These are phyloP conservation scores for Erpetoichthys calabaricus DNA, from an alignment of 2,797 vertebrate genomes.

Conservation along the genomic window DNA sequence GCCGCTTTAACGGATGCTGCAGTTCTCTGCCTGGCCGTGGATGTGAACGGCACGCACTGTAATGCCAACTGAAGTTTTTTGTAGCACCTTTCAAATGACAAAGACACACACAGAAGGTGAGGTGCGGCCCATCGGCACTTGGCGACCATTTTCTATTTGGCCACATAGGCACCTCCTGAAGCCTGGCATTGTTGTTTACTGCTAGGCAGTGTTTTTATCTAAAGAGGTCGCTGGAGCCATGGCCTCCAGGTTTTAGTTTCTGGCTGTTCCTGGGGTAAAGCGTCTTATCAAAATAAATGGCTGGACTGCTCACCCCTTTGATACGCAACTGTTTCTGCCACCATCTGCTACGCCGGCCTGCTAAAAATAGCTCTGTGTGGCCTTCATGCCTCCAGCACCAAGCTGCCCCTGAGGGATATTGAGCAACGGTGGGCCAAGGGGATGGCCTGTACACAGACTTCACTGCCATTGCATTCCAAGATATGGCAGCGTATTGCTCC, in stretches of 20 bases:
- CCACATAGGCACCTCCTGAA: too few relatives aligned
- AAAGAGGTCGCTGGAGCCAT: constrained; percentile 78
- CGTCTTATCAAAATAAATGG: constrained; percentile 92
- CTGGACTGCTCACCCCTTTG: constrained; percentile 64
- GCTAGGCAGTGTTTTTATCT: constrained; percentile 51
- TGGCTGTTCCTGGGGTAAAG: constrained; percentile 91
- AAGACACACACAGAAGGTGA: too few relatives aligned
- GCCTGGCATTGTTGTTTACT: constrained; percentile 65
- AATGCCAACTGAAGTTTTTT: too few relatives aligned
- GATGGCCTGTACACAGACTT: constrained; percentile 29
- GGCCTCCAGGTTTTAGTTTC: constrained; percentile 73
- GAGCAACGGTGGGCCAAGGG: constrained; percentile 25
- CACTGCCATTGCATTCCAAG: constrained; percentile 12
- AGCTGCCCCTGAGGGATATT: constrained; percentile 42
- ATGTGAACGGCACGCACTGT: too few relatives aligned
- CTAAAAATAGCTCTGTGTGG: constrained; percentile 72
- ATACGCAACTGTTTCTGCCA: constrained; percentile 72
- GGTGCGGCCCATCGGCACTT: too few relatives aligned
- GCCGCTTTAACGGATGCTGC: too few relatives aligned
- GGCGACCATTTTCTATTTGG: too few relatives aligned
- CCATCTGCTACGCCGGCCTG: constrained; percentile 67
- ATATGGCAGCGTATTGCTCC: too few relatives aligned
- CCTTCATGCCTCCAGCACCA: constrained; percentile 37
- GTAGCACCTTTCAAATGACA: too few relatives aligned
- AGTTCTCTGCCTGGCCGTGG: too few relatives aligned